Evolutionary conservation across 2,888 invertebrate species (phyloP), one percentile per base, ranked within the genome.

Genomic region (Frankliniella fusca): DNA sequence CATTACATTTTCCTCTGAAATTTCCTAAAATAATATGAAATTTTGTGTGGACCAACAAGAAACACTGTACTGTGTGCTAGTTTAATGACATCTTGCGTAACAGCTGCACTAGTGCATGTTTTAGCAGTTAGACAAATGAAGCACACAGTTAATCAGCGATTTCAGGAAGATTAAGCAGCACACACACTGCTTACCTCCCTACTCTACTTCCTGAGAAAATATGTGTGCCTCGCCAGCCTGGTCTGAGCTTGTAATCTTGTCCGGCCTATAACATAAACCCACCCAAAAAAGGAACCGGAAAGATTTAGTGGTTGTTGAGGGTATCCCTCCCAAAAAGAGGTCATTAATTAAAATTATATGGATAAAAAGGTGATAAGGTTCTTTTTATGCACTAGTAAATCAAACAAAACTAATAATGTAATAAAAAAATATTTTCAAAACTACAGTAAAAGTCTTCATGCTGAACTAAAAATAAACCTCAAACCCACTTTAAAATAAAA

Each of bases 1-100:
- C 38, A 54, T 1, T 54, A 15, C 54, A 54, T 54, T 15, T 15
- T 20, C 54, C 15, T 12, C 54, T 54, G 12, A 54, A 54, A 20
- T 54, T 15, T 20, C 5, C 20, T 70, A 84, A 84, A 83, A 81
- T 82, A 84, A 83, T 81, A 83, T 48, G 84, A 85, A 86, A 85
- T 86, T 27, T 27, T 38, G 38, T 38, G 27, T 76, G 27, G 54
- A 7, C 54, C 27, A 76, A 27, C 23, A 27, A 27, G 27, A 76
- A 76, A 3, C 27, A 23, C 27, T 27, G 12, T 76, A 5, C 10
- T 23, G 12, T 38, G 38, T 38, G 5, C 38, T 38, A 38, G 38
- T 20, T 80, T 48, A n/a, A 80, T 48, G 20, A 18, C 8, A 50
- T 81, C 48, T 15, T 18, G 81, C 48, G 28, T 18, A n/a, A 54